These are phyloP conservation scores for Zaprionus ornatus DNA, from an alignment of 1,140 invertebrate species.

Conservation along the genomic window DNA sequence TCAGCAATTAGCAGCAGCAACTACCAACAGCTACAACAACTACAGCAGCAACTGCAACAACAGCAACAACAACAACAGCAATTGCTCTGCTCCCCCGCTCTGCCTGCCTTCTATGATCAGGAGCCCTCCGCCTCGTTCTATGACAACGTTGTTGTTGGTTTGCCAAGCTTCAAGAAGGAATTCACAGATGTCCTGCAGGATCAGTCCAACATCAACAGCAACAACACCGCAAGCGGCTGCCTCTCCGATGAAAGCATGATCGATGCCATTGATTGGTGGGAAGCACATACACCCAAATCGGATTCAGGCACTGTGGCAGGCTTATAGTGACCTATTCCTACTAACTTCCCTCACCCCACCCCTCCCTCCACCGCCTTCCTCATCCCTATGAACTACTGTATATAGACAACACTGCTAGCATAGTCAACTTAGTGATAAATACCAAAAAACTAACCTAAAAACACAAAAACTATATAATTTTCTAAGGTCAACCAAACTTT, in stretches of 20 bases:
- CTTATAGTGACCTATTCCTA: constrained; percentile 10
- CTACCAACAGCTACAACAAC: constrained; percentile 15
- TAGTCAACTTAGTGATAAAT: constrained; percentile 58
- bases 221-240: constrained; percentile 42
- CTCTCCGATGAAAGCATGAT: constrained; percentile 84
- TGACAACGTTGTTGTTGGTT: constrained; percentile 62
- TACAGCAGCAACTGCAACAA: constrained; percentile 43
- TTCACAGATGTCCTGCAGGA: constrained; percentile 81
- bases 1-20: constrained; percentile 34
- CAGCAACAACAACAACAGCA: constrained; percentile 47
- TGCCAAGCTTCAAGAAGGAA: constrained; percentile 78
- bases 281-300: constrained; percentile 83
- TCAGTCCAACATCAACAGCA: constrained; percentile 28
- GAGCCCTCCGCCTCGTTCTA: constrained; percentile 67
- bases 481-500: neutral
- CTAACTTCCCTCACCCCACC: neutral
- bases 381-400: constrained; percentile 13
- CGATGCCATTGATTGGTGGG: constrained; percentile 85
- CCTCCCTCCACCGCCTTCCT: neutral
- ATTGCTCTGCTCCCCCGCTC: constrained; percentile 46
- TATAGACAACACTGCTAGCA: constrained; percentile 23
- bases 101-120: constrained; percentile 72
- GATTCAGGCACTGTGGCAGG: constrained; percentile 58
- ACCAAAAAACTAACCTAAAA: constrained; percentile 43
- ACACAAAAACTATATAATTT: neutral